These are phyloP conservation scores for Holocentrus rufus DNA, from an alignment of 2,797 vertebrate species.

Conservation along the genomic window DNA sequence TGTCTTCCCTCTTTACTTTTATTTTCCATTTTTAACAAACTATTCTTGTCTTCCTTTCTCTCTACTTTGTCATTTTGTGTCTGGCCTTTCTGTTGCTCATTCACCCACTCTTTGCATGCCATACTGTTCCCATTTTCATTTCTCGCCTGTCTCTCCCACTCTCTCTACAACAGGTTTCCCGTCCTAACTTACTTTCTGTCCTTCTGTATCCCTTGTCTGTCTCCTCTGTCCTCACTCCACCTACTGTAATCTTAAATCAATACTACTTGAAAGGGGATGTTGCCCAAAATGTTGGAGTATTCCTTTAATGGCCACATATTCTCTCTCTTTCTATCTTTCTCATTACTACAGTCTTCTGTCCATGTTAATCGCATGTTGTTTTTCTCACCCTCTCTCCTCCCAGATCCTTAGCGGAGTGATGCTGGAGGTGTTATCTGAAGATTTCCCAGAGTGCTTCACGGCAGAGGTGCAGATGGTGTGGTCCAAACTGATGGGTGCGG, in stretches of 20 bases:
- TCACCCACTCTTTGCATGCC: constrained; percentile 63
- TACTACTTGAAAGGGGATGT: no score
- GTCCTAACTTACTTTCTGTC: not conserved
- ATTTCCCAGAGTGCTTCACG: constrained; percentile 90
- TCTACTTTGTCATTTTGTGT: constrained; percentile 42
- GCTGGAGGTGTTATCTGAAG: constrained; percentile 92
- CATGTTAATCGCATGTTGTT: constrained; percentile 5
- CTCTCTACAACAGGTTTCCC: constrained; percentile 25
- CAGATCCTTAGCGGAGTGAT: constrained; percentile 93
- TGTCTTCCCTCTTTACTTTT: not conserved
- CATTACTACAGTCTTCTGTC: not conserved
- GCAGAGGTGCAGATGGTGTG: constrained; percentile 91
- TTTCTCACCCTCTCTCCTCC: constrained; percentile 16
- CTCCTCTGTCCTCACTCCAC: no score
- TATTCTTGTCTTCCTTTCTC: constrained; percentile 18
- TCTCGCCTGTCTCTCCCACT: constrained; percentile 65
- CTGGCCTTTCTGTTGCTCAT: constrained; percentile 42
- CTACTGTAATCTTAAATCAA: no score
- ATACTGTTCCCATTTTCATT: constrained; percentile 59
- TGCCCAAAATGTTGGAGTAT: no score
- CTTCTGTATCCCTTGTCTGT: no score
- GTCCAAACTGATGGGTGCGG: constrained; percentile 90
- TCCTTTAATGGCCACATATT: not conserved
- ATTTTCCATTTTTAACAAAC: not conserved
- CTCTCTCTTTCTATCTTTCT: not conserved